Conservation (phyloP, 2,888 invertebrate species). For the Thera britannica region DNA sequence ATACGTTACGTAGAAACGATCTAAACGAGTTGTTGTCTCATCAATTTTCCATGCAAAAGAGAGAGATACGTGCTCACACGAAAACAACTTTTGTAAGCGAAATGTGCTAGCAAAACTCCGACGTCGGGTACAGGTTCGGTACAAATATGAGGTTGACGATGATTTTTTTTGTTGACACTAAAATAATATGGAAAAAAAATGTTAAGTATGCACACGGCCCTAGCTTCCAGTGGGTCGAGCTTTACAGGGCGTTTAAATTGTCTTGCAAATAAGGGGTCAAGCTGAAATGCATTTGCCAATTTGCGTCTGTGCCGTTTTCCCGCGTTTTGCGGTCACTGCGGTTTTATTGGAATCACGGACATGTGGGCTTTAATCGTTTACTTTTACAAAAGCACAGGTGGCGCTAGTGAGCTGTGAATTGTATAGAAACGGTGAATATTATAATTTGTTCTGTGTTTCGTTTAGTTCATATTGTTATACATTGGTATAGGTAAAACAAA, state of each 20-base stretch:
- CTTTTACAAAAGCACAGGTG: slow-evolving; percentile 16
- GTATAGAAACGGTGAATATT: background rate
- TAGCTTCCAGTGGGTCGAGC: slow-evolving; percentile 21
- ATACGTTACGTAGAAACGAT: too few relatives aligned
- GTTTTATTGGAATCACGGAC: slow-evolving; percentile 44
- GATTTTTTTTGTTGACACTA: too few relatives aligned
- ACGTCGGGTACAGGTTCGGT: too few relatives aligned
- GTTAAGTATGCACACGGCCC: slow-evolving; percentile 2
- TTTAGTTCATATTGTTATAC: too few relatives aligned
- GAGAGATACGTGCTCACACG: too few relatives aligned
- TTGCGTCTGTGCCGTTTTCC: slow-evolving; percentile 33
- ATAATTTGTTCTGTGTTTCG: too few relatives aligned
- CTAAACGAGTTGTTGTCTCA: too few relatives aligned
- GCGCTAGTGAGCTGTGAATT: slow-evolving; percentile 48
- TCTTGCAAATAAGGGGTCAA: slow-evolving; percentile 47
- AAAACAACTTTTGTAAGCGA: too few relatives aligned
- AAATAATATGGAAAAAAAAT: background rate
- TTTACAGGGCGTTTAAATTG: slow-evolving; percentile 38
- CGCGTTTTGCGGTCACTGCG: slow-evolving; percentile 41
- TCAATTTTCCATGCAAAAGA: too few relatives aligned
- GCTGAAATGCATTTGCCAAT: slow-evolving; percentile 44
- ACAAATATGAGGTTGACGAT: too few relatives aligned
- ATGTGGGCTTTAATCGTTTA: slow-evolving; percentile 22
- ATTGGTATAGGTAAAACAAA: too few relatives aligned
- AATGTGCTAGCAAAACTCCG: too few relatives aligned